Base-by-base conservation (phyloP, 1,140 invertebrate genomes). In the Chelonus insularis region DNA sequence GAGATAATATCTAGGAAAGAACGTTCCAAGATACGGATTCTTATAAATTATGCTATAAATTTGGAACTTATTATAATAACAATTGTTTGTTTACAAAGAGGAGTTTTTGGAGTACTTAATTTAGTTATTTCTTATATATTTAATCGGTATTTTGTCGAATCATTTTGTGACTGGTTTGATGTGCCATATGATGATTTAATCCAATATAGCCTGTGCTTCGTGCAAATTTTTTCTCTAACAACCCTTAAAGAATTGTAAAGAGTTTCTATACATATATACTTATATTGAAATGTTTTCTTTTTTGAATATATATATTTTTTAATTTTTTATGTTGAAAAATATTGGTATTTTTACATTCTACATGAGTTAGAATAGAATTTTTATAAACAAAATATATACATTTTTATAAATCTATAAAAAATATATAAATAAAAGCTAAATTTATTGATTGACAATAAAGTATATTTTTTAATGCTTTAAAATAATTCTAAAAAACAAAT, bases 151-250 rank as follows among this genome's bases (percentile, higher is more conserved):
- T 68, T 77, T 25, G 73, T 75, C 2, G 77, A 79, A 57, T 74
- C 76, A 51, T 76, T 81, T 62, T 81, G 75, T 65, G 78, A 81
- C 63, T 66, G 68, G 37, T 78, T 74, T 37, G 77, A 75, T 51
- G 76, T 81, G 45, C 77, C 79, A 48, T 75, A 78, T 41, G 67
- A 70, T 32, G 79, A 80, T 62, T 39, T 81, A 4, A 72, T 69
- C 0, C 79, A 81, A 25, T 81, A 81, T 59, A 77, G 74, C 56
- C 58, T 80, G 3, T 74, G 77, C 37, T 81, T 81, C 50, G 72
- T 77, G 18, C 72, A 78, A 62, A 67, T 80, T 34, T 81, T 81
- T 45, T 73, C 76, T 23, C 62, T 74, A 9, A 68, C 64, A 25
- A 71, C 77, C 4, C 59, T 80, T 6, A 75, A 71, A 48, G 77